Evolutionary conservation across 2,888 invertebrate species (phyloP), one percentile per base, ranked within the genome.

Genomic region (Cosmia pyralina): DNA sequence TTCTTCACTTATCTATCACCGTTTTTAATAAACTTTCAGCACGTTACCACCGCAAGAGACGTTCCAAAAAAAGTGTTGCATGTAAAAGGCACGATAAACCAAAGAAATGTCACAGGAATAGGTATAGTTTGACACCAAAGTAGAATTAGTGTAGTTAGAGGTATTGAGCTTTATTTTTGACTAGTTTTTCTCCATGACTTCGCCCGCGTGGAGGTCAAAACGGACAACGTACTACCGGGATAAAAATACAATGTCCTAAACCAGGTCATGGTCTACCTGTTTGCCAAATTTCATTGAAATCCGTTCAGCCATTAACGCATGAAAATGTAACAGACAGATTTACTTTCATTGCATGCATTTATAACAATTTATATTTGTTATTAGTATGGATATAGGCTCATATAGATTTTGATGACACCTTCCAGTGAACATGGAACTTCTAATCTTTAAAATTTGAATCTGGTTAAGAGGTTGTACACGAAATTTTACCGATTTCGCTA

Each of bases 51-150:
- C 93, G 93, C 90, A 95, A 93, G 90, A 87, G 91, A 85, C 95
- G 96, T 71, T 90, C 93, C 85, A 96, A 95, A 96, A 95, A 96
- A 91, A 95, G 95, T 88, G 89, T 96, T 95, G 96, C 96, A 96
- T 96, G 96, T 89, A 93, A 93, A 93, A 91, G 91, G 90, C 92
- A 91, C 86, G 89, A 89, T 88, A 88, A 85, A 77, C 92, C 92
- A 91, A 93, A 93, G 92, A 95, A 94, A 93, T 96, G 96, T 93
- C 94, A 92, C 93, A 94, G 88, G 90, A 93, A 92, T 95, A 93
- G 94, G 95, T 95, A 95, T 91, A 85, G 83, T 85, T 87, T 74
- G 64, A 80, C 46, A 68, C 66, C 52, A 52, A 79, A 53, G 50
- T 75, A 70, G 57, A 17, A 28, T 19, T 71, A 65, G 50, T 44